Evolutionary conservation across 2,888 invertebrate genomes (phyloP).

Genomic region (Nineta flava): DNA sequence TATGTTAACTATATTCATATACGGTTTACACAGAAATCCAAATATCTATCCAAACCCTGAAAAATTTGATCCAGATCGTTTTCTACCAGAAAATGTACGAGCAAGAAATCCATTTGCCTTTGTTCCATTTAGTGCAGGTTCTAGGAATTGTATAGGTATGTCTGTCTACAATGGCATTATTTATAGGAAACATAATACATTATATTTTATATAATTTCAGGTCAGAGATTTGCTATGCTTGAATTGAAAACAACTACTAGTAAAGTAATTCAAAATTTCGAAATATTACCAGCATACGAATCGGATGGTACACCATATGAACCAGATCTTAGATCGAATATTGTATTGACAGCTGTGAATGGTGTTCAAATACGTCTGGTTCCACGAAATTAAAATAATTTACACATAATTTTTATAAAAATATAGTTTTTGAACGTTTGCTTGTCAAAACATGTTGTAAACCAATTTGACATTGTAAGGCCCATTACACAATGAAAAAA

Average conservation of each 20-base stretch:
- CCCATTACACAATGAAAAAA: no score
- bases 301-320: not conserved
- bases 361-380: not conserved
- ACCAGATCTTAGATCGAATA: not conserved
- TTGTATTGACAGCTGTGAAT: not conserved
- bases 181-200: not conserved
- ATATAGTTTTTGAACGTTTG: no score
- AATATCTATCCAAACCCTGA: not conserved
- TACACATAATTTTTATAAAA: no score
- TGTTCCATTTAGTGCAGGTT: conserved; percentile 12
- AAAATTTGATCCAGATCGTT: conserved; percentile 1
- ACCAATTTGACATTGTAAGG: no score
- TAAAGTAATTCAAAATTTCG: not conserved
- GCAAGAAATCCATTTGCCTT: conserved; percentile 8
- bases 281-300: conserved; percentile 1
- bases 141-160: conserved; percentile 8
- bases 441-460: no score
- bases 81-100: not conserved
- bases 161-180: not conserved
- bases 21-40: not conserved
- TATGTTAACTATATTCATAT: not conserved
- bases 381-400: not conserved
- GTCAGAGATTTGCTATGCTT: not conserved
- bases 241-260: not conserved
- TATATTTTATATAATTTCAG: not conserved